Evolutionary conservation across 2,113 vertebrate genomes (phyloP).

Genomic region (Spizaetus ornatus): DNA sequence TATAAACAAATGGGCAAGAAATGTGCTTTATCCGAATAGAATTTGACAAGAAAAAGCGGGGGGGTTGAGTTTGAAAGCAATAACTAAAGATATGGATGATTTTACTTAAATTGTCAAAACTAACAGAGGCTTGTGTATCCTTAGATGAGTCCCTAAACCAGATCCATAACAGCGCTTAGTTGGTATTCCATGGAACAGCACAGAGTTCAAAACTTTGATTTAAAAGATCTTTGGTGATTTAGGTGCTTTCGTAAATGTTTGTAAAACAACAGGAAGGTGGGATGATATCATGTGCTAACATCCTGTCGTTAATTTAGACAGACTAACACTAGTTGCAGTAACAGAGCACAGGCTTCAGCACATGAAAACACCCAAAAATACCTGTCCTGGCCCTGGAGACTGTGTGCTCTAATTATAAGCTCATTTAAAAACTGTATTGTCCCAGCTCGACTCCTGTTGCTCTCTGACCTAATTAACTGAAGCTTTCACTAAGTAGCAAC

Average conservation of each 20-base stretch:
- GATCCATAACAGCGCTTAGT: neutral
- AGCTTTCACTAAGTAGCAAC: neutral
- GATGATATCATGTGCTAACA: neutral
- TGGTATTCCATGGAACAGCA: neutral
- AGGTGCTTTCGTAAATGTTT: neutral
- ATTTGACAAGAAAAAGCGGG: neutral
- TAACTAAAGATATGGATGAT: neutral
- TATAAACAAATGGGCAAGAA: neutral
- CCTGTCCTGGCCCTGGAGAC: neutral
- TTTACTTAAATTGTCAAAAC: neutral
- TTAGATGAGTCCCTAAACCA: neutral
- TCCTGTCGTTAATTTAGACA: neutral
- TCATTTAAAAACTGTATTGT: neutral
- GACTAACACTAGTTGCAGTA: neutral
- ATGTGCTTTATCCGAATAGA: neutral
- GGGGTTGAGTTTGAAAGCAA: neutral
- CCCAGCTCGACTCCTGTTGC: neutral
- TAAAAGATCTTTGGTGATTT: neutral
- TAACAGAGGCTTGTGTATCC: neutral
- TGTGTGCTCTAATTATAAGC: neutral
- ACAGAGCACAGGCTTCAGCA: neutral
- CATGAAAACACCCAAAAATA: neutral
- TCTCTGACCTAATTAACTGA: slow-evolving; percentile 4
- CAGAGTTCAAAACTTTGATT: neutral
- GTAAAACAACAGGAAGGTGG: neutral